Conservation (phyloP, 2,797 vertebrate species). For the Rhabdophis nuchalis region DNA sequence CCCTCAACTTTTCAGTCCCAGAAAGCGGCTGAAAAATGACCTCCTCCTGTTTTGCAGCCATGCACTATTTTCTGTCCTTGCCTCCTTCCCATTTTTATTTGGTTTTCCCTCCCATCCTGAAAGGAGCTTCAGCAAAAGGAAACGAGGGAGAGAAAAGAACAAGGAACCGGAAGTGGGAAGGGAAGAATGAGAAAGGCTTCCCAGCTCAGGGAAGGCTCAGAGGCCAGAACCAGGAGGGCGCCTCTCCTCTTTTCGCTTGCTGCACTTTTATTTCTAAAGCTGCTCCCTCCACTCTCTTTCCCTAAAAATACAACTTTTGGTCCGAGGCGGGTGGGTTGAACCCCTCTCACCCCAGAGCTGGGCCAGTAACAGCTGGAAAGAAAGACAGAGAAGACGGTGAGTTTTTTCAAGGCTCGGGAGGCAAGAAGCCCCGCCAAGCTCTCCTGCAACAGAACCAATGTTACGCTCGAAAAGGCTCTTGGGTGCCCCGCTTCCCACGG, state of each 20-base stretch:
- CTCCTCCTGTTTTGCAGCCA: background rate
- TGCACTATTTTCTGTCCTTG: conserved; percentile 4
- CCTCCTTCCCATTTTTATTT: background rate
- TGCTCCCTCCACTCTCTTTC: background rate
- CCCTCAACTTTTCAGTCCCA: background rate
- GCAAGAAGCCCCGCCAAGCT: too few relatives aligned
- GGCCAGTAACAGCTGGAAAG: too few relatives aligned
- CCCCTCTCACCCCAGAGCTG: too few relatives aligned
- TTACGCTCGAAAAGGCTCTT: too few relatives aligned
- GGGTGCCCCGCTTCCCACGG: too few relatives aligned
- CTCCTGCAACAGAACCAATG: too few relatives aligned
- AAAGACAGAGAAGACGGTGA: too few relatives aligned
- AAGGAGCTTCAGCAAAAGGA: conserved; percentile 13
- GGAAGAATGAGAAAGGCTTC: background rate
- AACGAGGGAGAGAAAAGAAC: too few relatives aligned
- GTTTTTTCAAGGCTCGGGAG: too few relatives aligned
- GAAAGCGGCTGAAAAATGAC: background rate
- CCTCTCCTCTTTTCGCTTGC: conserved; percentile 54
- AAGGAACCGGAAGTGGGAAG: background rate
- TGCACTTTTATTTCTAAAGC: conserved; percentile 1
- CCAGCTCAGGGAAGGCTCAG: background rate
- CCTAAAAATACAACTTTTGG: background rate
- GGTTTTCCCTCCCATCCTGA: background rate
- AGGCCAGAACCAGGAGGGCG: conserved; percentile 59
- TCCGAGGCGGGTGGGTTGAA: background rate